Evolutionary conservation across 1,140 invertebrate genomes (phyloP).

Genomic region (Batillaria attramentaria): DNA sequence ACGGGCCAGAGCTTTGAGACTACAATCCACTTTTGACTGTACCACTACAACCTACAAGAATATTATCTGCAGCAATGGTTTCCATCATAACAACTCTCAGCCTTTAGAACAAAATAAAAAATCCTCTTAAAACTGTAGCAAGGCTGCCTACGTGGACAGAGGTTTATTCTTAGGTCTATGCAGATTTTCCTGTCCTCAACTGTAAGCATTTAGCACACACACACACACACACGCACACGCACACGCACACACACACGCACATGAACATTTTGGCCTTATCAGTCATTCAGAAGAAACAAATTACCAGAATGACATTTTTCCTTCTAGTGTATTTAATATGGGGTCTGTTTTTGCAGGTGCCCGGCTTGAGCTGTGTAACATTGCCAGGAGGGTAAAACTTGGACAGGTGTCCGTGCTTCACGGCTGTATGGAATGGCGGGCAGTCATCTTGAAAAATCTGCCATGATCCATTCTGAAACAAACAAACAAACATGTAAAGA

Average conservation of each 20-base stretch:
- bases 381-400: background rate
- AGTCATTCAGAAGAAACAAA: too few species aligned
- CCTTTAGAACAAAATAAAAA: too few species aligned
- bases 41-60: too few species aligned
- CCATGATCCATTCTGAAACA: slow-evolving; percentile 31
- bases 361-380: background rate
- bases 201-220: too few species aligned
- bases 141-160: too few species aligned
- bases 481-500: background rate
- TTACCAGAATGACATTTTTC: slow-evolving; percentile 1
- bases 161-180: background rate
- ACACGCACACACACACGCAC: too few species aligned
- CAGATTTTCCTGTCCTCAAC: background rate
- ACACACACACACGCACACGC: background rate
- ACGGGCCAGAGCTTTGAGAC: too few species aligned
- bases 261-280: too few species aligned
- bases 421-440: slow-evolving; percentile 11
- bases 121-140: too few species aligned
- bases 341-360: background rate
- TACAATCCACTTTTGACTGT: too few species aligned
- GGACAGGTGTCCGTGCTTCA: slow-evolving; percentile 22
- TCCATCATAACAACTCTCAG: too few species aligned
- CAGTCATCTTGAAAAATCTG: slow-evolving; percentile 25
- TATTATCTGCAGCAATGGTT: too few species aligned
- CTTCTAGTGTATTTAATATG: background rate